Conservation (phyloP, 2,888 invertebrate species). For the Laothoe populi region DNA sequence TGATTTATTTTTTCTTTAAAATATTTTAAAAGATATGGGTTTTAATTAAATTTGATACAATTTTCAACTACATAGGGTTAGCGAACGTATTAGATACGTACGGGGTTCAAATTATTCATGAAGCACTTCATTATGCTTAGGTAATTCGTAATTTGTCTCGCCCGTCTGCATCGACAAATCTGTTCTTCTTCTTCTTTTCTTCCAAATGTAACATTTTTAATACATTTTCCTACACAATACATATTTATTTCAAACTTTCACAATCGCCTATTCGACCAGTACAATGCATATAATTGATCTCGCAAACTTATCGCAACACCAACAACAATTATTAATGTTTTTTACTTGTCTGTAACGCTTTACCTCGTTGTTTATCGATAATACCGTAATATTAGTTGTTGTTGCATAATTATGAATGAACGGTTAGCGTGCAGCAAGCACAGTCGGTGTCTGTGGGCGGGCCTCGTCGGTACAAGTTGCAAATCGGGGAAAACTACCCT, state of each 20-base stretch:
- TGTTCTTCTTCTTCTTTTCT: neutral
- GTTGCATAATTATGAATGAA: constrained; percentile 68
- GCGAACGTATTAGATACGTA: too few relatives aligned
- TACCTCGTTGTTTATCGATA: constrained; percentile 57
- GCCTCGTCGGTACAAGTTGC: constrained; percentile 54
- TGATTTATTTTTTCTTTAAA: too few relatives aligned
- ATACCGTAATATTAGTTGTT: constrained; percentile 59
- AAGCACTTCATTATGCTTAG: too few relatives aligned
- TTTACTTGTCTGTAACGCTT: constrained; percentile 40
- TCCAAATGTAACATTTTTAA: neutral
- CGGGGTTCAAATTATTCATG: too few relatives aligned
- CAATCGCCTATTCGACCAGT: constrained; percentile 31
- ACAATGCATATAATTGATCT: constrained; percentile 35
- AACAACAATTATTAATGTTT: constrained; percentile 44
- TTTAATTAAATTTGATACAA: too few relatives aligned
- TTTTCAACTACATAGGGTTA: too few relatives aligned
- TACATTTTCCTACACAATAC: neutral
- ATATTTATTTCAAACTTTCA: constrained; percentile 35
- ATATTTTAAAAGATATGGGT: too few relatives aligned
- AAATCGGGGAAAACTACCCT: constrained; percentile 27
- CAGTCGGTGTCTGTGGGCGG: constrained; percentile 59
- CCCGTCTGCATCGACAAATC: neutral
- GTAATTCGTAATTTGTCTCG: constrained; percentile 14
- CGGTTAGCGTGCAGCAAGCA: constrained; percentile 51
- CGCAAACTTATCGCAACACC: constrained; percentile 35